phyloP scores from a whole-genome alignment of 2,888 invertebrate species.

The Nezara viridula region DNA sequence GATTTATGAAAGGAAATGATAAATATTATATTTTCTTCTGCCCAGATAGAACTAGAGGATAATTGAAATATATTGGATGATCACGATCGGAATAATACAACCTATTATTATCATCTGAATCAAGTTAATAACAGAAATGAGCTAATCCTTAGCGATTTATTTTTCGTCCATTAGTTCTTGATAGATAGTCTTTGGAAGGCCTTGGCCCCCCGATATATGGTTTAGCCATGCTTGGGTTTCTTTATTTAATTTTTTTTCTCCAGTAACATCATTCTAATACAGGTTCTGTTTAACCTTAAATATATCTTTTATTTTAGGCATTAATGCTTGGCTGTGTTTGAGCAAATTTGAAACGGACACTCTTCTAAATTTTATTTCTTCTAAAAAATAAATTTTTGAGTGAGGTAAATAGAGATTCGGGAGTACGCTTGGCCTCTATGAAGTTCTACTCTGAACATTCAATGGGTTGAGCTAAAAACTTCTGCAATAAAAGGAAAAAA shows the following conservation, averaged over 20 bases:
- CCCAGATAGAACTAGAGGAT: background rate
- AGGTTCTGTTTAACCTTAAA: background rate
- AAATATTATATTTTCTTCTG: background rate
- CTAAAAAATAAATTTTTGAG: no score
- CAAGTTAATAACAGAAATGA: background rate
- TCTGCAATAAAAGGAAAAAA: no score
- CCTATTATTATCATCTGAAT: conserved; percentile 3
- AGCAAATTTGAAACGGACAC: no score
- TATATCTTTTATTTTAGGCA: background rate
- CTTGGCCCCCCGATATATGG: background rate
- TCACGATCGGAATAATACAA: background rate
- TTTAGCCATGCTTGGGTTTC: background rate
- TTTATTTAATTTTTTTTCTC: background rate
- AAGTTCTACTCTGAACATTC: no score
- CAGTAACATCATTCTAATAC: background rate
- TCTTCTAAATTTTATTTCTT: no score
- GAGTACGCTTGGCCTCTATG: no score
- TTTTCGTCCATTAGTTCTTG: background rate
- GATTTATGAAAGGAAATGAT: background rate
- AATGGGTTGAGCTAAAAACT: no score
- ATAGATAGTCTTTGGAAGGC: background rate
- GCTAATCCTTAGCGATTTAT: background rate
- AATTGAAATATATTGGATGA: conserved; percentile 4
- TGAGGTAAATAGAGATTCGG: no score
- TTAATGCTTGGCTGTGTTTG: no score